Base-by-base conservation (phyloP, 2,888 invertebrate species). In the Apomyelois bistriatella region DNA sequence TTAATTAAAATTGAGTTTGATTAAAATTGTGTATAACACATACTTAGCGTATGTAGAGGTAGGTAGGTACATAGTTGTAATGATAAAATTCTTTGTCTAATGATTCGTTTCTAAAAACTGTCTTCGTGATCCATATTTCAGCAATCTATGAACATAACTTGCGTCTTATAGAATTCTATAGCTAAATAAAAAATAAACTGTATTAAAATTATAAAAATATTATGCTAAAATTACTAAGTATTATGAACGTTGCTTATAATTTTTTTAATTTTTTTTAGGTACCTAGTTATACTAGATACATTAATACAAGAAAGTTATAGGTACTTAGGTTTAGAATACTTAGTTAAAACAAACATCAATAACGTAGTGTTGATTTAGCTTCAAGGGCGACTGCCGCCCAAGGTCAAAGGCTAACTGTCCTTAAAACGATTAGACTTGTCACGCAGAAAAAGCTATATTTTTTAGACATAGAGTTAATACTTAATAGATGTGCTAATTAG, bases 351-450 rank as follows among this genome's bases (percentile, higher is more conserved):
- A 43, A 53, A 58, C 55, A 64, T 66, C 64, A 61, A 68, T 59
- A 64, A 61, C 66, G 70, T 70, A 57, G 57, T 58, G 64, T 65
- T 62, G 65, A 64, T 67, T 67, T 73, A 70, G 69, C 62, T 58
- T 53, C 72, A 74, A 77, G 79, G 77, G 61, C 72, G 58, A 48
- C 52, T 59, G 57, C 65, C 72, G 74, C 57, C 62, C 62, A 68
- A 74, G 68, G 69, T 63, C 65, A 63, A 38, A 48, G 43, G 16
- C 53, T 51, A 48, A 53, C 55, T 58, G 56, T 52, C 57, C 52
- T 54, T 53, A 41, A 9, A 15, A 47, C 48, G 37, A 37, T 37
- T 48, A 17, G 16, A 10, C 35, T 37, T 36, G 37, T 37, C 17
- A 49, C 48, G n/a, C 13, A 22, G 15, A 49, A 49, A 38, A n/a